A percentile compares a stretch with the other conserved stretches of the same genome.
These are phyloP conservation scores for Passer montanus DNA, from an alignment of 2,113 vertebrate species.

Conservation along the genomic window DNA sequence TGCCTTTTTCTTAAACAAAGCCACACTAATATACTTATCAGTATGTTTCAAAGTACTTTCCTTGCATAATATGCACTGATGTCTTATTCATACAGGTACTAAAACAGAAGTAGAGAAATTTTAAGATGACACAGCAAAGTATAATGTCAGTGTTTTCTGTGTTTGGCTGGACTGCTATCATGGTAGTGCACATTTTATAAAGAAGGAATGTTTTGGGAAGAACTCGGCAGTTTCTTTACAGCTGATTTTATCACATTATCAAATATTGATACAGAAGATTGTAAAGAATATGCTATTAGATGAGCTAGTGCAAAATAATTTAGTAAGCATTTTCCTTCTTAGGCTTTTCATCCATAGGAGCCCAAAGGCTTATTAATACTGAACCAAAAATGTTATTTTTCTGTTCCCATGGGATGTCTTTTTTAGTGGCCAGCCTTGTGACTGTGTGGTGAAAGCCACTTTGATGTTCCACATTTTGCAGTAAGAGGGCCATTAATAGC, in stretches of 20 bases:
- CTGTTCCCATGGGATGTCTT: neutral
- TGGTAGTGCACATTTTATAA: neutral
- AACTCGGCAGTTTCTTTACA: rapidly evolving
- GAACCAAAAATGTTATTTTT: neutral
- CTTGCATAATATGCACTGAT: neutral
- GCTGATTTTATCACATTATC: neutral
- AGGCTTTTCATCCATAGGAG: neutral
- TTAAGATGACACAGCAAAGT: neutral
- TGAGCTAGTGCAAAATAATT: neutral
- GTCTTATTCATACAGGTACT: neutral
- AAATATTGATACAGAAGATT: neutral
- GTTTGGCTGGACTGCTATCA: neutral
- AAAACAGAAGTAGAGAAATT: neutral
- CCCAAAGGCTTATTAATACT: neutral
- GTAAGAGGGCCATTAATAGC: neutral
- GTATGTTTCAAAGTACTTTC: neutral
- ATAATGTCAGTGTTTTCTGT: neutral
- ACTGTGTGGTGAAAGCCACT: neutral
- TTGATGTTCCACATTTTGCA: neutral
- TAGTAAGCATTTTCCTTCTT: neutral
- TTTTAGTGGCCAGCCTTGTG: neutral
- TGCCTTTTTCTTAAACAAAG: neutral
- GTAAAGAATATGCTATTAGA: neutral
- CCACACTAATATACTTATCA: neutral
- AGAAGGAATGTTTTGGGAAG: neutral